Conservation (phyloP, 37 sponge, comb jelly and placozoan species). For the Agelas oroides region DNA sequence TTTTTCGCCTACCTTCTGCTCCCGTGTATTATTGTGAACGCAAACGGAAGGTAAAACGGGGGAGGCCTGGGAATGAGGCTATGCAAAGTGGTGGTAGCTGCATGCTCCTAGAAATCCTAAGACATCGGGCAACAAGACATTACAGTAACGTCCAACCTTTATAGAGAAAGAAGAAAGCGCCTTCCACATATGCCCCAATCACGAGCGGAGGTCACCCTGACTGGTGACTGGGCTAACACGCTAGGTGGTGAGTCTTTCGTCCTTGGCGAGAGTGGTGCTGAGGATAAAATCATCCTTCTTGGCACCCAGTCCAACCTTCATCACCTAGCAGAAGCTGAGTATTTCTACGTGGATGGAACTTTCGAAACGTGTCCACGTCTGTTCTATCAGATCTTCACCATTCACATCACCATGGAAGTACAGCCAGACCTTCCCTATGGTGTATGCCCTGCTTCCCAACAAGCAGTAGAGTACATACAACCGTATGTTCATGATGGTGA, state of each 20-base stretch:
- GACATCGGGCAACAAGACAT: no score
- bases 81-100: no score
- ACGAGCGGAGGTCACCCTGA: slow-evolving; percentile 2
- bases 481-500: no score
- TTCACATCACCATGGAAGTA: no score
- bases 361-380: no score
- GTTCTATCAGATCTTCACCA: slow-evolving; percentile 29
- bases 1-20: no score
- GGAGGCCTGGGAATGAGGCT: no score
- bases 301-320: slow-evolving; percentile 16
- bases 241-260: slow-evolving; percentile 1
- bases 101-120: not conserved
- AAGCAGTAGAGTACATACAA: no score
- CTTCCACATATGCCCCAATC: slow-evolving; percentile 6
- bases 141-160: not conserved
- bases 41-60: no score
- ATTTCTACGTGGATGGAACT: slow-evolving; percentile 18
- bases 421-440: no score
- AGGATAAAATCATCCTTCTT: slow-evolving; percentile 7
- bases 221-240: slow-evolving; percentile 28
- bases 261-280: slow-evolving; percentile 4
- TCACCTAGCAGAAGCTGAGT: slow-evolving; percentile 10
- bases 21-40: no score
- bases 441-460: no score
- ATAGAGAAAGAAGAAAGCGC: slow-evolving; percentile 11